A percentile compares a stretch with the other conserved stretches of the same genome.
phyloP scores from a whole-genome alignment of 2,113 vertebrate genomes.

The Engraulis encrasicolus region DNA sequence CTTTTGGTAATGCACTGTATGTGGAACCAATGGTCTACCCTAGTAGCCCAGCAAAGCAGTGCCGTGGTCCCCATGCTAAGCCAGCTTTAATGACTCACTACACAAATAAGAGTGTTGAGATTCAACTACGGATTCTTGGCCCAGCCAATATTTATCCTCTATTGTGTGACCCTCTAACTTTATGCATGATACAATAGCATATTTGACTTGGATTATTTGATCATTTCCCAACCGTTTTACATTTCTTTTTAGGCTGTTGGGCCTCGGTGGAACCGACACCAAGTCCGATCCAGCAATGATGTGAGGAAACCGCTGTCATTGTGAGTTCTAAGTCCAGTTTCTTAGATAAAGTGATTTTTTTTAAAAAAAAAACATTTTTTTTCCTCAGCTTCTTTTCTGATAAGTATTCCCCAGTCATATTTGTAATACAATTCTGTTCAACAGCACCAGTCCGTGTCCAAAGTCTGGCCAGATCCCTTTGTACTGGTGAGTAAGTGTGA shows the following conservation, averaged over 20 bases:
- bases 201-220: not conserved
- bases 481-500: slow-evolving; percentile 68
- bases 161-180: no score
- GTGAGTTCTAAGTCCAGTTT: slow-evolving; percentile 61
- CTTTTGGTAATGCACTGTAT: no score
- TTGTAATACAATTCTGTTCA: slow-evolving; percentile 23
- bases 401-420: not conserved
- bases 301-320: slow-evolving; percentile 66
- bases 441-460: slow-evolving; percentile 69
- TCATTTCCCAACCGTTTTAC: not conserved
- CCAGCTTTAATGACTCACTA: no score
- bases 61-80: no score
- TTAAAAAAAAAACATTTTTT: not conserved
- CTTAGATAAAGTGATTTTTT: no score
- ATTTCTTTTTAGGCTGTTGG: slow-evolving; percentile 64
- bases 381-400: not conserved
- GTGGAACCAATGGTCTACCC: no score
- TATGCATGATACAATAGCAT: not conserved
- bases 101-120: no score
- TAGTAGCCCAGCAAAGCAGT: no score
- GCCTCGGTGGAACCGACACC: slow-evolving; percentile 76
- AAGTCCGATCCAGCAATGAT: slow-evolving; percentile 65
- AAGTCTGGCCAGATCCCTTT: slow-evolving; percentile 72
- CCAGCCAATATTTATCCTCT: no score
- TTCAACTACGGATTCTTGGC: no score